A percentile compares a stretch with the other conserved stretches of the same genome.
These are phyloP conservation scores for Anastrepha ludens DNA, from an alignment of 1,140 invertebrate species.

Conservation along the genomic window DNA sequence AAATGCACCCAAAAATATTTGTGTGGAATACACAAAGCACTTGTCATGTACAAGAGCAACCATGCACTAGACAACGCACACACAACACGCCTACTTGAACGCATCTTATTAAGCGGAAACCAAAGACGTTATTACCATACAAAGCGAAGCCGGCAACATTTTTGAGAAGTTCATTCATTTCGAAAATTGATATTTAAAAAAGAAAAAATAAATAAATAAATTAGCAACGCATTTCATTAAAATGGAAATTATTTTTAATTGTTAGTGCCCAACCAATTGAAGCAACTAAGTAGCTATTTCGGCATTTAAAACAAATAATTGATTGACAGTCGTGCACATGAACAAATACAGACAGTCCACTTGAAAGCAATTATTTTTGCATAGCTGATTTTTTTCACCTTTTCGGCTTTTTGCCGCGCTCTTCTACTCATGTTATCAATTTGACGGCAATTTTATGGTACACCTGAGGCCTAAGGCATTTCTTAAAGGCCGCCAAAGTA, in stretches of 20 bases:
- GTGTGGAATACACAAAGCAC: not conserved
- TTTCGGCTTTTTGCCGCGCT: no score
- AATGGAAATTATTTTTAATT: slow-evolving; percentile 1
- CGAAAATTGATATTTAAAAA: not conserved
- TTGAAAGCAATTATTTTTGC: not conserved
- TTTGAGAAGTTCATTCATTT: not conserved
- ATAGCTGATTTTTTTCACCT: no score
- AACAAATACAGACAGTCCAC: not conserved
- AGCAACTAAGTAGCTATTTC: not conserved
- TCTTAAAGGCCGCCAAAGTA: no score
- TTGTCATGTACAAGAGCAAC: not conserved
- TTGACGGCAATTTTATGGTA: no score
- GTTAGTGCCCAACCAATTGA: not conserved
- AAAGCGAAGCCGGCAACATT: not conserved
- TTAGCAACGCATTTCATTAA: not conserved
- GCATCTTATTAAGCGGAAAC: not conserved
- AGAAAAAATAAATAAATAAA: not conserved
- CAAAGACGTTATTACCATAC: not conserved
- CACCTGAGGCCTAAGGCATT: no score
- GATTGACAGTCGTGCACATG: not conserved
- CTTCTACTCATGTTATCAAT: no score
- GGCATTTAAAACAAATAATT: not conserved
- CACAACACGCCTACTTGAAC: not conserved
- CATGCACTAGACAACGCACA: not conserved
- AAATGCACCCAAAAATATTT: not conserved